Percentiles rank a stretch among this genome's conserved stretches.
These are phyloP conservation scores for Tanytarsus gracilentus DNA, from an alignment of 2,888 invertebrate genomes.

Conservation along the genomic window DNA sequence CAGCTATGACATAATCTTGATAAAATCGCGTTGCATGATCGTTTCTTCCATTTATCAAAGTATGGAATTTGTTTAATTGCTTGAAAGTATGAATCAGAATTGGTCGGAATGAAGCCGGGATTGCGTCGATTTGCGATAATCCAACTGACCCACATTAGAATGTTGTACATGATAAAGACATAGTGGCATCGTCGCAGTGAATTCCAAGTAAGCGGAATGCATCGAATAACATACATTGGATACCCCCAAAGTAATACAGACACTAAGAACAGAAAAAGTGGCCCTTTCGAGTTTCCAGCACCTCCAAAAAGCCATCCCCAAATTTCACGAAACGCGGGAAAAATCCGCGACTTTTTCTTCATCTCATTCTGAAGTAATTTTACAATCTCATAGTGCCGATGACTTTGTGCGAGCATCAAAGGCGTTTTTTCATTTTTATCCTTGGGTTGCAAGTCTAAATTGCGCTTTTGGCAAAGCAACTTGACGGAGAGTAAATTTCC, in stretches of 20 bases:
- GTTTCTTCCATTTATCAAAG: constrained; percentile 85
- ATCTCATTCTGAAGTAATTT: constrained; percentile 71
- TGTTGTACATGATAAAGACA: constrained; percentile 83
- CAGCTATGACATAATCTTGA: constrained; percentile 86
- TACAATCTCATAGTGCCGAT: constrained; percentile 77
- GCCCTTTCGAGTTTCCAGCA: constrained; percentile 83
- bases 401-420: constrained; percentile 77
- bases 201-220: constrained; percentile 85
- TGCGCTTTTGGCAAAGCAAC: constrained; percentile 82
- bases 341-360: constrained; percentile 73
- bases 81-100: constrained; percentile 81
- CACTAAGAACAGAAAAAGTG: constrained; percentile 72
- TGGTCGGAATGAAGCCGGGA: constrained; percentile 81
- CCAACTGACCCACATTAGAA: constrained; percentile 83
- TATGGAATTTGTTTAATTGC: constrained; percentile 88
- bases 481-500: constrained; percentile 81
- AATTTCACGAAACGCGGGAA: constrained; percentile 77
- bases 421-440: constrained; percentile 92
- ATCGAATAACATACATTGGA: constrained; percentile 86
- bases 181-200: constrained; percentile 77
- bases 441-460: constrained; percentile 73
- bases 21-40: constrained; percentile 57
- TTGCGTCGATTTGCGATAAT: constrained; percentile 79
- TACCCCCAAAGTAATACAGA: constrained; percentile 86
- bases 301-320: constrained; percentile 86